Evolutionary conservation across 1,140 invertebrate species (phyloP), one percentile per base, ranked within the genome.

Genomic region (Saccostrea echinata): DNA sequence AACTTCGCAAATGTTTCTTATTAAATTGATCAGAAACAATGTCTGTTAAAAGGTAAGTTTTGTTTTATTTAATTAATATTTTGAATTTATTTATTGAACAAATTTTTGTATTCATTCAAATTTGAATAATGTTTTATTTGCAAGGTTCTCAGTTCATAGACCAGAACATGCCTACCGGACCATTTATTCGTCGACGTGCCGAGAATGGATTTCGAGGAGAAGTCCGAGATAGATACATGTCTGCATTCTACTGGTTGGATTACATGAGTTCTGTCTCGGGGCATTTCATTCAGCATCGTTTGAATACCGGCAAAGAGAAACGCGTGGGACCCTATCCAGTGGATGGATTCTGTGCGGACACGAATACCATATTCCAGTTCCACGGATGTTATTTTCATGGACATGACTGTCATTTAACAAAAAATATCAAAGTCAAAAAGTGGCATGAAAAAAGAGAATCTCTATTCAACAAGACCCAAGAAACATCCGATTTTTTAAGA

Each of bases 161-260:
- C 1, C 85, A 90, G 30, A 33, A 87, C 12, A 89, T 91, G 88
- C 91, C 90, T 13, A 86, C 87, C n/a, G 88, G 90, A n/a, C 68
- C 82, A 11, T 90, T 85, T 57, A 76, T 88, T 4, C 33, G 86
- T 16, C 51, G 87, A 4, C 18, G 53, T 12, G 68, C 52, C 0
- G 76, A 86, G 11, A 86, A 76, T 52, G 57, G 57, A 8, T 64
- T 64, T 64, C 21, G 57, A 21, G 21, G 18, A n/a, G 24, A n/a
- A 24, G 24, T n/a, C 18, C 57, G 88, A 16, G 86, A 89, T 61
- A 84, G 76, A n/a, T 89, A 76, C n/a, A 84, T 86, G 85, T 33
- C 18, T 6, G 85, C 85, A 3, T 89, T 82, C 33, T 61, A 89
- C 51, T 89, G 85, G 82, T 71, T 89, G 81, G 81, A 89, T 43